Percentiles rank a stretch among this genome's conserved stretches.
Evolutionary conservation across 2,797 vertebrate species (phyloP).

Genomic region (Sardinella longiceps): DNA sequence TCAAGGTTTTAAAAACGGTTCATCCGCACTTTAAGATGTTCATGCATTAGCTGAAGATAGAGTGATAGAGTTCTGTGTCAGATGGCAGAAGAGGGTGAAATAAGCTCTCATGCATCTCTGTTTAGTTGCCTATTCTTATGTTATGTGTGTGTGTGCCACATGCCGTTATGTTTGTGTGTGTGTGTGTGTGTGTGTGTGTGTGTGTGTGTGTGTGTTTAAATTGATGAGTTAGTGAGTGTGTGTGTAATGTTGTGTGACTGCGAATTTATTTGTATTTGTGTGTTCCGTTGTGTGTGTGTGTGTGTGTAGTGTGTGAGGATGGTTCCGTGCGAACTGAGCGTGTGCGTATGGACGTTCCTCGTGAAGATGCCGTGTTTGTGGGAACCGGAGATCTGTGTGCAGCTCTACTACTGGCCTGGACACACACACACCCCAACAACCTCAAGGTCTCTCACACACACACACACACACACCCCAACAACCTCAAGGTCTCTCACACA

Average conservation of each 20-base stretch:
- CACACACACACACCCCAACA: neutral
- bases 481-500: no score
- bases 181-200: no score
- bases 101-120: no score
- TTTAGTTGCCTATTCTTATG: no score
- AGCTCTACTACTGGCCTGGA: slow-evolving; percentile 96
- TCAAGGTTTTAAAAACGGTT: no score
- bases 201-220: neutral
- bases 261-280: no score
- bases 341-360: slow-evolving; percentile 90
- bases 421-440: slow-evolving; percentile 89
- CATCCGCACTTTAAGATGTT: no score
- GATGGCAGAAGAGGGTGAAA: no score
- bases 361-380: slow-evolving; percentile 93
- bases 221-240: neutral
- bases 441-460: slow-evolving; percentile 84
- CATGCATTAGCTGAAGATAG: no score
- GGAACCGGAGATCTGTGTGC: slow-evolving; percentile 95
- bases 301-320: slow-evolving; percentile 76
- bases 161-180: no score
- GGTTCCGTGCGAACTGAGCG: slow-evolving; percentile 79
- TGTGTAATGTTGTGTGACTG: no score
- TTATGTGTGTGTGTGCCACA: neutral
- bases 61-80: no score
- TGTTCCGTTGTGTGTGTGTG: slow-evolving; percentile 30